Percentiles rank a stretch among this genome's conserved stretches.
Conservation (phyloP, 2,797 vertebrate genomes). For the Apogon talboti region DNA sequence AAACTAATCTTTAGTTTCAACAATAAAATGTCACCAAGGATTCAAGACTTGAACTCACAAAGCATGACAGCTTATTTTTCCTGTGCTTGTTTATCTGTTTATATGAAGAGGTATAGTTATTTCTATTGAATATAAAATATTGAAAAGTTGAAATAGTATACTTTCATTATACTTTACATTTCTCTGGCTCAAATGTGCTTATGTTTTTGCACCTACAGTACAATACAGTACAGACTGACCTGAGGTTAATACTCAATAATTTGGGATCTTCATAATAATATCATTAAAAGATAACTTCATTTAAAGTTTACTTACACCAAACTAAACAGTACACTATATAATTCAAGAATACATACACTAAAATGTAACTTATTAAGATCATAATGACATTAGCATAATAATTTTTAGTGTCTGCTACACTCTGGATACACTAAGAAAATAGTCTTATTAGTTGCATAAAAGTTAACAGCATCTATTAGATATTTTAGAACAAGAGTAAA, state of each 20-base stretch:
- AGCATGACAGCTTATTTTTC: constrained; percentile 1
- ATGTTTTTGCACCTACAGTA: constrained; percentile 56
- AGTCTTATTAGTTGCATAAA: constrained; percentile 71
- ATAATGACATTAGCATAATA: constrained; percentile 52
- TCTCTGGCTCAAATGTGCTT: constrained; percentile 50
- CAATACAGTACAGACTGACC: constrained; percentile 59
- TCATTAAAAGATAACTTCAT: constrained; percentile 52
- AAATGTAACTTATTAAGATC: constrained; percentile 45
- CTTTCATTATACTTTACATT: constrained; percentile 24
- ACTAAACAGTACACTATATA: constrained; percentile 40
- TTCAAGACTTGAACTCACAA: not conserved
- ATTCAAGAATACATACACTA: constrained; percentile 42
- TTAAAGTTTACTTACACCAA: constrained; percentile 55
- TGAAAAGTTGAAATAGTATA: constrained; percentile 22
- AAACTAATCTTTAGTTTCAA: not conserved
- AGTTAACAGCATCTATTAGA: constrained; percentile 60
- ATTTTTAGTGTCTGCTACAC: constrained; percentile 48
- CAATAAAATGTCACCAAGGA: constrained; percentile 1
- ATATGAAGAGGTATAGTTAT: not conserved
- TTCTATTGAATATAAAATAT: constrained; percentile 9
- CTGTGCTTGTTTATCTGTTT: constrained; percentile 12
- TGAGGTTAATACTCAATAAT: constrained; percentile 63
- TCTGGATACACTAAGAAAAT: constrained; percentile 60
- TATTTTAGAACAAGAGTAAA: constrained; percentile 37
- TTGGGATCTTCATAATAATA: constrained; percentile 45